Evolutionary conservation across 2,113 vertebrate species (phyloP).

Genomic region (Coptodon bakossiorum): DNA sequence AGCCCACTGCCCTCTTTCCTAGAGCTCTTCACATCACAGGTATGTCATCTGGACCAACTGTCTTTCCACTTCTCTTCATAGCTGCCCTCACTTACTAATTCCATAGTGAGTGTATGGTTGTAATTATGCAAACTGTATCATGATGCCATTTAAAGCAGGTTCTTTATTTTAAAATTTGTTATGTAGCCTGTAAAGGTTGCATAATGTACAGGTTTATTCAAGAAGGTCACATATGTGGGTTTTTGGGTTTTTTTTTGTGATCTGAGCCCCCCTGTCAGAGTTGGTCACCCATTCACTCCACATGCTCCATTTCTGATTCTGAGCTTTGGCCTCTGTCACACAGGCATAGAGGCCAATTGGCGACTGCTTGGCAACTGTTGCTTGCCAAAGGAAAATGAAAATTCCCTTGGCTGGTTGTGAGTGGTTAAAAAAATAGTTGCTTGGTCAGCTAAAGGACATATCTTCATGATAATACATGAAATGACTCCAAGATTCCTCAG

Average conservation of each 20-base stretch:
- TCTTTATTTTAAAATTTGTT: background rate
- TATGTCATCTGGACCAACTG: background rate
- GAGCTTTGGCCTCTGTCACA: background rate
- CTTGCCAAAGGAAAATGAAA: background rate
- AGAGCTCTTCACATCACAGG: background rate
- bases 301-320: background rate
- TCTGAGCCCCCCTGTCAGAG: background rate
- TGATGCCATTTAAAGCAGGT: background rate
- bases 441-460: background rate
- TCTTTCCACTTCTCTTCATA: background rate
- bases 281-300: background rate
- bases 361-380: background rate
- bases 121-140: background rate
- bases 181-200: background rate
- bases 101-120: background rate
- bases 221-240: background rate
- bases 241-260: accelerated
- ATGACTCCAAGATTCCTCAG: background rate
- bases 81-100: background rate
- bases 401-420: background rate
- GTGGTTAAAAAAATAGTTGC: background rate
- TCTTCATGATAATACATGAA: background rate
- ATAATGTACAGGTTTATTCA: background rate
- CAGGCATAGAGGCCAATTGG: background rate
- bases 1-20: background rate